These are phyloP conservation scores for Ceyx cyanopectus DNA, from an alignment of 2,113 vertebrate genomes.

Conservation along the genomic window DNA sequence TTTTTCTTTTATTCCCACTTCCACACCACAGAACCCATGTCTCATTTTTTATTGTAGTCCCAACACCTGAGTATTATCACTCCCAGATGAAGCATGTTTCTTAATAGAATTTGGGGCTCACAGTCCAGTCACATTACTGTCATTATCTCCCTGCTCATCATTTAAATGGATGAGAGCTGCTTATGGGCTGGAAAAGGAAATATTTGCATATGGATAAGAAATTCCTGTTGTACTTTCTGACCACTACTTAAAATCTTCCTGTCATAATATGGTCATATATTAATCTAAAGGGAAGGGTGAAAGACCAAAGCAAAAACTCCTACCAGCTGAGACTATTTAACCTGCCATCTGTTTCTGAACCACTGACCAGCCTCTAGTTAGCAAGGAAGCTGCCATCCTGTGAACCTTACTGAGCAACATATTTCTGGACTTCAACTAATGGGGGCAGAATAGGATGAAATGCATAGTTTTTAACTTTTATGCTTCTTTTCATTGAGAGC, in stretches of 20 bases:
- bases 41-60: neutral
- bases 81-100: neutral
- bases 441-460: neutral
- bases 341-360: slow-evolving; percentile 51
- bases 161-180: neutral
- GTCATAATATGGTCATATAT: neutral
- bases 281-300: slow-evolving; percentile 29
- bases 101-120: neutral
- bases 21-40: neutral
- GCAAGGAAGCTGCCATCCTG: neutral
- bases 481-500: neutral
- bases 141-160: neutral
- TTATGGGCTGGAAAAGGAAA: neutral
- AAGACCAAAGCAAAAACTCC: slow-evolving; percentile 32
- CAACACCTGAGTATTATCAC: neutral
- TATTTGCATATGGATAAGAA: neutral
- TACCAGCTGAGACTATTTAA: slow-evolving; percentile 67
- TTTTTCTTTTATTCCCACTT: too few relatives aligned
- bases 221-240: neutral
- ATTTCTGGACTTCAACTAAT: neutral
- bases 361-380: slow-evolving; percentile 14
- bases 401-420: neutral
- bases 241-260: slow-evolving; percentile 13
- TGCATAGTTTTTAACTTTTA: neutral
- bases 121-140: neutral